Evolutionary conservation across 2,888 invertebrate genomes (phyloP).

Genomic region (Pyrocoelia pectoralis): DNA sequence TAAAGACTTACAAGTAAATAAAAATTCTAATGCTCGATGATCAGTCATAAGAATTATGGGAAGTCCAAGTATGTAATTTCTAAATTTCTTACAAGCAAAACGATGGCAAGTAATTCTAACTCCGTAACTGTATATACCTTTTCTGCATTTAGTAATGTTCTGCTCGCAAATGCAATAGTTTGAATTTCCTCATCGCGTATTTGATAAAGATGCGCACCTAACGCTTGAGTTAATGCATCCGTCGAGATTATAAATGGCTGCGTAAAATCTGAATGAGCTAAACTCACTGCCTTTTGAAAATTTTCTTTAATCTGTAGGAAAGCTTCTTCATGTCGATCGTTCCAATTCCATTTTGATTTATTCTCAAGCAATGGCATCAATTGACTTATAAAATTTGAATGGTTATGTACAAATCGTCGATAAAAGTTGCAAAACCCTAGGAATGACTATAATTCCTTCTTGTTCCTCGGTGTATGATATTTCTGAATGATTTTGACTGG

Average conservation of each 20-base stretch:
- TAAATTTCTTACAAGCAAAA: constrained; percentile 20
- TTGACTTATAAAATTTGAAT: not conserved
- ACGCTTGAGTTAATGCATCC: too few relatives aligned
- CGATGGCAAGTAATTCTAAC: constrained; percentile 16
- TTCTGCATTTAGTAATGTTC: constrained; percentile 8
- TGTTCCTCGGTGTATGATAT: constrained; percentile 33
- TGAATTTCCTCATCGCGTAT: not conserved
- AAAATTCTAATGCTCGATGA: constrained; percentile 19
- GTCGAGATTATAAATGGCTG: constrained; percentile 7
- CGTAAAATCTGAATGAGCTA: not conserved
- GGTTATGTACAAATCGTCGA: constrained; percentile 30
- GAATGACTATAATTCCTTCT: constrained; percentile 31
- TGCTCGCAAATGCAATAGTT: constrained; percentile 12
- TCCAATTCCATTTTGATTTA: constrained; percentile 6
- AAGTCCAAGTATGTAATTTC: constrained; percentile 9
- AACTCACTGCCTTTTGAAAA: not conserved
- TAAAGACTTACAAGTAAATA: constrained; percentile 15
- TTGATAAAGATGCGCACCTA: constrained; percentile 18
- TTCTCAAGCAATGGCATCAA: not conserved
- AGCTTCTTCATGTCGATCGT: not conserved
- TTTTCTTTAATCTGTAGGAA: constrained; percentile 11
- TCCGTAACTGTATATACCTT: constrained; percentile 13
- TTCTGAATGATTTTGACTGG: constrained; percentile 33
- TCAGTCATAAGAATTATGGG: constrained; percentile 10
- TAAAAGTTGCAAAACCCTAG: constrained; percentile 38